Evolutionary conservation across 1,140 invertebrate species (phyloP), one percentile per base, ranked within the genome.

Genomic region (Sminthurides bifidus): DNA sequence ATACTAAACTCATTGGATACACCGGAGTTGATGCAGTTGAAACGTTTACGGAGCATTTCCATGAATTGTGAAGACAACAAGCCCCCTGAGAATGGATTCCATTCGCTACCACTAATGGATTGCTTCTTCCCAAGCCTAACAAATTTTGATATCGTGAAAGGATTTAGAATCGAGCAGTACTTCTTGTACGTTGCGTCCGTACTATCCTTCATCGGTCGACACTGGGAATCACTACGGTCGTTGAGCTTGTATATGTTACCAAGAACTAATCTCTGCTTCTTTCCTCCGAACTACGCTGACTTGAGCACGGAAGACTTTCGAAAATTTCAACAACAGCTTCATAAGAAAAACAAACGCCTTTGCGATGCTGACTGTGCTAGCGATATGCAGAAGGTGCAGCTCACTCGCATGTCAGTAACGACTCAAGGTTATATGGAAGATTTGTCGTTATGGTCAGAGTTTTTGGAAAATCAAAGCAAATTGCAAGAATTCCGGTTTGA

Each of bases 1-100:
- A 54, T 63, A 26, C 30, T 63, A n/a, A 63, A 63, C 33, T 31
- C 54, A 17, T 27, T 44, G 29, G 61, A 63, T 41, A 63, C 61
- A 30, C 61, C 61, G 0, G 51, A 43, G 10, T 43, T 63, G 21
- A 50, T 31, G 12, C 56, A 56, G 50, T 50, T 63, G 10, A 59
- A 44, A 19, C 51, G 59, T 45, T 24, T 63, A 19, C 41, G 35
- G 27, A 54, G 37, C 29, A 40, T 63, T 27, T 30, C 52, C 19
- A 38, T 63, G 12, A 59, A 56, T 54, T 59, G 51, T 31, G 60
- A 59, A 55, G 56, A 59, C 12, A 30, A 54, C 35, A 52, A 17
- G 50, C 26, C 44, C 48, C 30, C 31, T 46, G 46, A 8, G 19
- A 15, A 23, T 30, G 46, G 12, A n/a, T 17, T 24, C 31, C 24